Conservation (phyloP, 2,888 invertebrate species). For the Pherbina coryleti region DNA sequence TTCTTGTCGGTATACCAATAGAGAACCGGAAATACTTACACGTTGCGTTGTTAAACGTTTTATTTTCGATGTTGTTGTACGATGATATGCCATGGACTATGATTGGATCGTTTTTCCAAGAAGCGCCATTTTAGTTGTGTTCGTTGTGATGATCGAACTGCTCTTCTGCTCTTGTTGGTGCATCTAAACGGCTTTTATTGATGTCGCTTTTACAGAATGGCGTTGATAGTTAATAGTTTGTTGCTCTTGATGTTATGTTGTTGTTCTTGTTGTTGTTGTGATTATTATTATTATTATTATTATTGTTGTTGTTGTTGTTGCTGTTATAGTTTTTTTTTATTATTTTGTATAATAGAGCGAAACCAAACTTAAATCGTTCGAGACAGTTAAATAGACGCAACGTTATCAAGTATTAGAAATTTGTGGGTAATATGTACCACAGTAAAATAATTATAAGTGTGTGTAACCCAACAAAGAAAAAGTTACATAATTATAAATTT, state of each 20-base stretch:
- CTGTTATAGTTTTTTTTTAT: no score
- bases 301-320: background rate
- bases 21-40: slow-evolving; percentile 61
- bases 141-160: slow-evolving; percentile 55
- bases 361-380: no score
- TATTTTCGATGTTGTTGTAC: slow-evolving; percentile 48
- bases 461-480: no score
- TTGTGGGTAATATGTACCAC: no score
- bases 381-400: no score
- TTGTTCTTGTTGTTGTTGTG: background rate
- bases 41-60: slow-evolving; percentile 43
- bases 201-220: slow-evolving; percentile 11
- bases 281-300: background rate
- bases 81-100: slow-evolving; percentile 30
- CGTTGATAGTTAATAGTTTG: background rate
- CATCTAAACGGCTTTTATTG: background rate
- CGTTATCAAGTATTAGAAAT: no score
- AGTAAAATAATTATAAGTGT: no score
- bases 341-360: no score
- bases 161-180: slow-evolving; percentile 57
- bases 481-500: no score
- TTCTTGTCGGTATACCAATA: slow-evolving; percentile 53
- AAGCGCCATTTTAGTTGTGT: slow-evolving; percentile 42
- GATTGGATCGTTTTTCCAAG: slow-evolving; percentile 45
- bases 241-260: background rate